Conservation (phyloP, 2,888 invertebrate species). For the Chamaedrilus cognettii region DNA sequence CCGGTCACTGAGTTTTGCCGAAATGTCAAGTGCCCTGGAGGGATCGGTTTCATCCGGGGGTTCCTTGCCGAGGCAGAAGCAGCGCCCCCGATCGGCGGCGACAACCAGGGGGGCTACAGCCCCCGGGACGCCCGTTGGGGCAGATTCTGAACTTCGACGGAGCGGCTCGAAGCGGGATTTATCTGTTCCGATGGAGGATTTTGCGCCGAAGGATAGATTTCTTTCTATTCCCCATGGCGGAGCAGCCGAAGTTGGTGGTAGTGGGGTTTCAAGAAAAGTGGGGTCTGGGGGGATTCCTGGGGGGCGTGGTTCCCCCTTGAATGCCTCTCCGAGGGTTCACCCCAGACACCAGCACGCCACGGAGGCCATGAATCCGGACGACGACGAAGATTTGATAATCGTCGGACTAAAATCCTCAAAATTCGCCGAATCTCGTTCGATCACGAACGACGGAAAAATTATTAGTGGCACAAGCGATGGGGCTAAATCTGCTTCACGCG, state of each 20-base stretch:
- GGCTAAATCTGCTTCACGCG: background rate
- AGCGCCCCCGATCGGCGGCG: background rate
- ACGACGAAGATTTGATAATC: no score
- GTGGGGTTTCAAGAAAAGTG: no score
- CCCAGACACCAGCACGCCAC: no score
- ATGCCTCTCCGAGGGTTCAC: no score
- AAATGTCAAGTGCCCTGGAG: background rate
- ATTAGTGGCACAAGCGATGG: background rate
- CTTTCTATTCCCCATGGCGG: background rate
- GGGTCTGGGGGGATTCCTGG: background rate
- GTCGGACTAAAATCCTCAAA: no score
- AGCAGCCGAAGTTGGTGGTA: no score
- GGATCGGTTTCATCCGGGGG: background rate
- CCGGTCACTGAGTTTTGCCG: conserved; percentile 13
- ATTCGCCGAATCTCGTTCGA: no score
- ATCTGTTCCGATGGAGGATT: background rate
- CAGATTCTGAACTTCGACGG: background rate
- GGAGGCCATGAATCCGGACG: background rate
- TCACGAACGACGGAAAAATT: no score
- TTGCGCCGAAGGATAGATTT: background rate
- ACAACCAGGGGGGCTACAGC: background rate
- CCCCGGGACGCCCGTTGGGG: background rate
- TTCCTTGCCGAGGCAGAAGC: background rate
- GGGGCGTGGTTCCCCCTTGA: background rate
- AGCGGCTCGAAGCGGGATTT: background rate